phyloP scores from a whole-genome alignment of 2,888 invertebrate genomes.

The Acrobasis repandana region DNA sequence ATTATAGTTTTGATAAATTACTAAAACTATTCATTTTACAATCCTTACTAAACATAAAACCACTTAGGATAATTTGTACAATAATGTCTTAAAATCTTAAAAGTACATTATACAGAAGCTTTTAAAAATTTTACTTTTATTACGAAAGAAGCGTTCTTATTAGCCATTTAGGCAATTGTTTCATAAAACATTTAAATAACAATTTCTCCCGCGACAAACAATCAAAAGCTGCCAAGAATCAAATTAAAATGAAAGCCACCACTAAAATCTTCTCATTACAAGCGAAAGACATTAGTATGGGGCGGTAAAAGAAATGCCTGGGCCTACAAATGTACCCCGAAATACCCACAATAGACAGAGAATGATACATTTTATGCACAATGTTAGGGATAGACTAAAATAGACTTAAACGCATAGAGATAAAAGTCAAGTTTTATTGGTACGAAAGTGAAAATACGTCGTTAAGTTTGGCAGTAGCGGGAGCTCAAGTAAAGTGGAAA shows the following conservation, averaged over 20 bases:
- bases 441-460: slow-evolving; percentile 51
- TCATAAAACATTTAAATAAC: slow-evolving; percentile 21
- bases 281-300: slow-evolving; percentile 72
- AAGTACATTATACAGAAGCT: neutral
- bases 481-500: slow-evolving; percentile 80
- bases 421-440: slow-evolving; percentile 50
- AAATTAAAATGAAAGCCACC: slow-evolving; percentile 66
- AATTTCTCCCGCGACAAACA: slow-evolving; percentile 31
- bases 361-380: slow-evolving; percentile 35
- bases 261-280: slow-evolving; percentile 76
- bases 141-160: neutral
- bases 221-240: slow-evolving; percentile 42
- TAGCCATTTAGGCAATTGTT: slow-evolving; percentile 2
- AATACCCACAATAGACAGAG: slow-evolving; percentile 44
- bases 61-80: neutral
- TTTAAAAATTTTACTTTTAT: neutral
- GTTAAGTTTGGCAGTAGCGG: slow-evolving; percentile 51
- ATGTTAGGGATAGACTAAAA: slow-evolving; percentile 39
- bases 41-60: neutral
- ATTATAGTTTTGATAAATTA: neutral
- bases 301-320: slow-evolving; percentile 72
- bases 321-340: slow-evolving; percentile 70
- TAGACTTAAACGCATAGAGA: slow-evolving; percentile 44
- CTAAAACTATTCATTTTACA: neutral
- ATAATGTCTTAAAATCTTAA: neutral